A percentile compares a stretch with the other conserved stretches of the same genome.
phyloP scores from a whole-genome alignment of 2,888 invertebrate genomes.

The Automeris io region DNA sequence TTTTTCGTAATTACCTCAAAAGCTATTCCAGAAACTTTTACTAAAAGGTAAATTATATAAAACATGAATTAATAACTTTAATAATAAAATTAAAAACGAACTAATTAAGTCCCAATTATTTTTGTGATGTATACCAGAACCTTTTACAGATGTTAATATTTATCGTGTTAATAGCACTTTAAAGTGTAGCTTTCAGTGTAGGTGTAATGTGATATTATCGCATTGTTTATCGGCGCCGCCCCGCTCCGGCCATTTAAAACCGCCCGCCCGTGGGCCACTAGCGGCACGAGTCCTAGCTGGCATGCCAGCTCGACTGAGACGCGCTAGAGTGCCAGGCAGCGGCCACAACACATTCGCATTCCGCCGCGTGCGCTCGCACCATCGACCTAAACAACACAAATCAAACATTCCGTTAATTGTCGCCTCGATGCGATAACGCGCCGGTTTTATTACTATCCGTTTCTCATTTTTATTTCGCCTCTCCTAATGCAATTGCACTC shows the following conservation, averaged over 20 bases:
- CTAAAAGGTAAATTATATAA: no score
- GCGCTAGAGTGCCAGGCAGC: slow-evolving; percentile 20
- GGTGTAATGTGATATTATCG: slow-evolving; percentile 60
- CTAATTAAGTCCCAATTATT: background rate
- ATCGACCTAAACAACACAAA: slow-evolving; percentile 39
- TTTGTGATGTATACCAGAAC: slow-evolving; percentile 5
- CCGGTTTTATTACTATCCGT: slow-evolving; percentile 57
- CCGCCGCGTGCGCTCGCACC: slow-evolving; percentile 33
- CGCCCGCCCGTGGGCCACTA: slow-evolving; percentile 42
- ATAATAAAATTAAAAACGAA: background rate
- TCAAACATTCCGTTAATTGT: slow-evolving; percentile 67
- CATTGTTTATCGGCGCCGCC: slow-evolving; percentile 53
- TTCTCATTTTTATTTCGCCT: slow-evolving; percentile 65
- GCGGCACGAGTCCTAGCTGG: slow-evolving; percentile 17
- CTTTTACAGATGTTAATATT: slow-evolving; percentile 50
- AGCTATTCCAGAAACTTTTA: no score
- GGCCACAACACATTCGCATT: slow-evolving; percentile 42
- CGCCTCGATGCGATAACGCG: slow-evolving; percentile 60
- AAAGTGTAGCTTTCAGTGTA: slow-evolving; percentile 59
- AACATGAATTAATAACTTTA: no score
- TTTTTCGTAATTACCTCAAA: no score
- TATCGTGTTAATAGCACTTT: slow-evolving; percentile 48
- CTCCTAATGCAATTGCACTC: slow-evolving; percentile 71
- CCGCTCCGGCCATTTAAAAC: slow-evolving; percentile 45
- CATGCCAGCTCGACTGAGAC: slow-evolving; percentile 15